Evolutionary conservation across 2,888 invertebrate species (phyloP), one percentile per base, ranked within the genome.

Genomic region (Hololepta plana): DNA sequence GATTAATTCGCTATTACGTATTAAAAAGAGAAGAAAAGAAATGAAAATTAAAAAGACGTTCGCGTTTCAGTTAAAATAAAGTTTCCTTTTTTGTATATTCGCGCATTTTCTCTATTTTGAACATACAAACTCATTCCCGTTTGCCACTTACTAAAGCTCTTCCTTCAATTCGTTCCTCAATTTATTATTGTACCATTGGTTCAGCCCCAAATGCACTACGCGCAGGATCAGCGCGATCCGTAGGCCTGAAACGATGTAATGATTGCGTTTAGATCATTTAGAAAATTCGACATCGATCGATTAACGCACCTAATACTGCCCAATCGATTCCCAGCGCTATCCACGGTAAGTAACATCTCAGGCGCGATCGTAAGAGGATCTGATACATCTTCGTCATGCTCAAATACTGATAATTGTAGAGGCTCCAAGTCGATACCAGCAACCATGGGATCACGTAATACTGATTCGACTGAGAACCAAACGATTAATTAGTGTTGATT

Each of bases 111-210:
- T n/a, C n/a, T n/a, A n/a, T n/a, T n/a, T n/a, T n/a, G n/a, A n/a
- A n/a, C n/a, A n/a, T n/a, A n/a, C n/a, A n/a, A n/a, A n/a, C n/a
- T n/a, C n/a, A n/a, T n/a, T n/a, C n/a, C n/a, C n/a, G n/a, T n/a
- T n/a, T n/a, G n/a, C n/a, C n/a, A n/a, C n/a, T n/a, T n/a, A n/a
- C n/a, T n/a, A n/a, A n/a, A n/a, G n/a, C n/a, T n/a, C n/a, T n/a
- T n/a, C n/a, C 13, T 42, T 40, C 5, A 49, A 33, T 35, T 47
- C 47, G 24, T 44, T 44, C 29, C 44, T 42, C 22, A 49, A 26
- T 35, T 45, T 46, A 28, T 41, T 43, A 29, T 46, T 38, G 30
- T 46, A 48, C 50, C 50, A 50, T 26, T 49, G 37, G 28, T 45
- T 43, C 9, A 46, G 35, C 2, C 45, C 41, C 8, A 49, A 31